Evolutionary conservation across 1,140 invertebrate species (phyloP).

Genomic region (Euwallacea similis): DNA sequence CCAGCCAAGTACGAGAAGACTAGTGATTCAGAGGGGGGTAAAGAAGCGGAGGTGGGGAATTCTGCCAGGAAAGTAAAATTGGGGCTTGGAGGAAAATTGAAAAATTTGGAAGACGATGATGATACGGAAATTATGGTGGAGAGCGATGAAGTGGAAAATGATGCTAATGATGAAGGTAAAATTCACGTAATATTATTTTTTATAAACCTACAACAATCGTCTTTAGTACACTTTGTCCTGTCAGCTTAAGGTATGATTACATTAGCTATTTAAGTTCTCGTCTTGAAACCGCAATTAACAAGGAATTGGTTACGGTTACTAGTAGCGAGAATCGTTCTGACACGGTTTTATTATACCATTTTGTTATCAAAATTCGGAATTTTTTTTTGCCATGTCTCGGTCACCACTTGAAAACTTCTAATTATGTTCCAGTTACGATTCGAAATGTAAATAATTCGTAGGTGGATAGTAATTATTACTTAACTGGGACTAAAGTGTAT

Average conservation of each 20-base stretch:
- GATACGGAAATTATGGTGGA: constrained; percentile 39
- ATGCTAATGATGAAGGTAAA: constrained; percentile 44
- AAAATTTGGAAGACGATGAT: constrained; percentile 37
- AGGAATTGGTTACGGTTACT: background rate
- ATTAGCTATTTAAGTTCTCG: no score
- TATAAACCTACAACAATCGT: background rate
- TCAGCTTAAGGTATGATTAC: no score
- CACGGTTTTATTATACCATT: no score
- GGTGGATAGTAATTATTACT: no score
- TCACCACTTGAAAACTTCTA: no score
- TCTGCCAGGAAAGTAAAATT: constrained; percentile 30
- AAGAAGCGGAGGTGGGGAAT: constrained; percentile 3
- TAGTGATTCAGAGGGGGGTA: constrained; percentile 26
- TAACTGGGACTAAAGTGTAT: no score
- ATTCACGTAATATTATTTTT: background rate
- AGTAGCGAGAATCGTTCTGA: no score
- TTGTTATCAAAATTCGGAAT: no score
- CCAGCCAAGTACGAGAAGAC: constrained; percentile 47
- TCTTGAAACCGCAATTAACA: background rate
- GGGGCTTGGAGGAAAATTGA: constrained; percentile 35
- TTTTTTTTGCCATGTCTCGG: no score
- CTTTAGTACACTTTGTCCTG: no score
- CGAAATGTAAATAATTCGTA: no score
- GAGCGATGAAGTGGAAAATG: constrained; percentile 38
- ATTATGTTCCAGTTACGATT: no score